These are phyloP conservation scores for Barnardius zonarius DNA, from an alignment of 2,113 vertebrate species.

Conservation along the genomic window DNA sequence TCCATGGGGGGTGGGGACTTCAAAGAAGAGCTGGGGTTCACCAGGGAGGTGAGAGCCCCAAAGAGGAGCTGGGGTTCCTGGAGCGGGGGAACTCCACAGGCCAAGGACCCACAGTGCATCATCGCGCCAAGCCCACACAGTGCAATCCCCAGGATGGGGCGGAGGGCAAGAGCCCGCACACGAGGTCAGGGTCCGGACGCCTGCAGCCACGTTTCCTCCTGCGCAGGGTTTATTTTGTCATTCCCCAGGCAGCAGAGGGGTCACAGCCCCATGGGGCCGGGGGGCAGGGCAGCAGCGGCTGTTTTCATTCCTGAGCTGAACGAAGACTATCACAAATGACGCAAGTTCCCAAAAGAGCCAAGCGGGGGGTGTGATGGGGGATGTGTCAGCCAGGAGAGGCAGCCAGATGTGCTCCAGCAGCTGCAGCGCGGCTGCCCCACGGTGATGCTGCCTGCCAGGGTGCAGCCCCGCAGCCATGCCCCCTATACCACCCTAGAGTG, in stretches of 20 bases:
- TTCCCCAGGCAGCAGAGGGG: neutral
- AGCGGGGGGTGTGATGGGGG: neutral
- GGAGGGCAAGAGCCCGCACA: neutral
- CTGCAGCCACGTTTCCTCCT: neutral
- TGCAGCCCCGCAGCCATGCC: neutral
- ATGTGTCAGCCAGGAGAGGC: neutral
- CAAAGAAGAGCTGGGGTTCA: too few relatives aligned
- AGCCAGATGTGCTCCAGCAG: conserved; percentile 1
- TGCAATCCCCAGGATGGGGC: neutral
- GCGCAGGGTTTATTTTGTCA: conserved; percentile 4
- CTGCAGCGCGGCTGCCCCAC: neutral
- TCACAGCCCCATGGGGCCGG: neutral
- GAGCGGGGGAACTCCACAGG: neutral
- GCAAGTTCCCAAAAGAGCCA: conserved; percentile 18
- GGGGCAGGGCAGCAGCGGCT: neutral
- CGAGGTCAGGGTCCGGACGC: neutral
- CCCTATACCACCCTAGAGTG: too few relatives aligned
- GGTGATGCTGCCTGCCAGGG: too few relatives aligned
- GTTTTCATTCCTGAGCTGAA: neutral
- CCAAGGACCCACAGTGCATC: neutral
- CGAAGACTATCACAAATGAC: conserved; percentile 36
- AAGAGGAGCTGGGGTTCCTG: neutral
- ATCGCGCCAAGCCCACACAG: rapidly evolving
- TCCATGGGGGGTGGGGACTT: too few relatives aligned
- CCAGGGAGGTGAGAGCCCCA: too few relatives aligned